These are phyloP conservation scores for Mormyrus lacerda DNA, from an alignment of 2,113 vertebrate genomes.

Conservation along the genomic window DNA sequence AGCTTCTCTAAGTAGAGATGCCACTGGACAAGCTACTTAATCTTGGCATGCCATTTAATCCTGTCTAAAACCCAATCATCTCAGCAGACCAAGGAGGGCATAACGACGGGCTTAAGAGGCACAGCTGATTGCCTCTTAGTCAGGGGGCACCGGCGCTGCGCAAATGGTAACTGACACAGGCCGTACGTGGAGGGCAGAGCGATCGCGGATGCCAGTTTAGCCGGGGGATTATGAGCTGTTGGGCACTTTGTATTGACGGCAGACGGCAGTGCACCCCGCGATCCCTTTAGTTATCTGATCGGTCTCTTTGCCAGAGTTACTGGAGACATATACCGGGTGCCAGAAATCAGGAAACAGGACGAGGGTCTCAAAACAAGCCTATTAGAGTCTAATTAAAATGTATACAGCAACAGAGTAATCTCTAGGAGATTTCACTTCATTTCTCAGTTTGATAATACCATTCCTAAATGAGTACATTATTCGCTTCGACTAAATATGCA, in stretches of 20 bases:
- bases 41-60: neutral
- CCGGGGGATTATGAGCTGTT: neutral
- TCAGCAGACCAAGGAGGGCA: constrained; percentile 17
- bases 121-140: constrained; percentile 10
- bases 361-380: neutral
- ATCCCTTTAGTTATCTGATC: neutral
- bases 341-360: neutral
- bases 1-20: neutral
- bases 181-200: constrained; percentile 28
- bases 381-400: neutral
- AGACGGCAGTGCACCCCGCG: neutral
- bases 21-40: neutral
- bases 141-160: constrained; percentile 12
- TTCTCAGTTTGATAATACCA: neutral
- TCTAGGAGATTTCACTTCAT: too few species aligned
- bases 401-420: neutral
- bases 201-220: constrained; percentile 40
- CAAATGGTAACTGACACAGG: constrained; percentile 19
- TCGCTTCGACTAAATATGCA: neutral
- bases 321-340: too few species aligned
- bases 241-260: neutral
- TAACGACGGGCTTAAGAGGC: constrained; percentile 21
- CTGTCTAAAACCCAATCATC: constrained; percentile 4
- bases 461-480: too few species aligned
- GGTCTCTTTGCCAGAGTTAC: neutral